Base-by-base conservation (phyloP, 2,113 vertebrate genomes). In the Bubo blakistoni region DNA sequence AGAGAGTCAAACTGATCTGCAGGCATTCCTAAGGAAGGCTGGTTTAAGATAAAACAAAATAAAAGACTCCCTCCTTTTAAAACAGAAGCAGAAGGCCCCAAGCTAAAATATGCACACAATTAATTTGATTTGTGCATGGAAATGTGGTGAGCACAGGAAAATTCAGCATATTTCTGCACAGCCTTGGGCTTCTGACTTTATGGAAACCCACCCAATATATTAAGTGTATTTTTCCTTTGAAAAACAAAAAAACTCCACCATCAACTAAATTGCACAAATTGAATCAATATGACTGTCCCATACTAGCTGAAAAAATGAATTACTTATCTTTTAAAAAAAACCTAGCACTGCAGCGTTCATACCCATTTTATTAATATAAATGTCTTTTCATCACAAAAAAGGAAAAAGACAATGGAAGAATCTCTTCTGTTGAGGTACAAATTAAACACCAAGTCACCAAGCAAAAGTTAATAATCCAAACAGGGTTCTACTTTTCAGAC, bases 81-180 rank as follows among this genome's bases (percentile, higher is more conserved):
- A 78, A 57, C 49, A 87, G 89, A 79, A 91, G 86, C 21, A 61
- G 19, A 46, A 74, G 52, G 78, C 89, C 86, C 27, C 74, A 81
- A 81, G 92, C 59, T 47, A 89, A 73, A 94, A 59, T 71, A 86
- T 44, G 54, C 52, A 57, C 29, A 76, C 76, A 93, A 54, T 96
- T 92, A 86, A 80, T 54, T 86, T 16, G 78, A 90, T 86, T 70
- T 85, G 49, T 86, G 65, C 46, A 81, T 27, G 91, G 83, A 91
- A 91, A 86, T 86, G 72, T 77, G 84, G 90, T 66, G 18, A 76
- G 47, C 82, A 94, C 34, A 81, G 73, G 81, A 91, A 89, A 90
- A 95, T n/a, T 61, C 63, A 78, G 85, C 44, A 19, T 30, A 86
- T 70, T 95, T 65, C 70, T 92, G 32, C 38, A 47, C 58, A 78